Conservation (phyloP, 2,113 vertebrate species). For the Esox niger region DNA sequence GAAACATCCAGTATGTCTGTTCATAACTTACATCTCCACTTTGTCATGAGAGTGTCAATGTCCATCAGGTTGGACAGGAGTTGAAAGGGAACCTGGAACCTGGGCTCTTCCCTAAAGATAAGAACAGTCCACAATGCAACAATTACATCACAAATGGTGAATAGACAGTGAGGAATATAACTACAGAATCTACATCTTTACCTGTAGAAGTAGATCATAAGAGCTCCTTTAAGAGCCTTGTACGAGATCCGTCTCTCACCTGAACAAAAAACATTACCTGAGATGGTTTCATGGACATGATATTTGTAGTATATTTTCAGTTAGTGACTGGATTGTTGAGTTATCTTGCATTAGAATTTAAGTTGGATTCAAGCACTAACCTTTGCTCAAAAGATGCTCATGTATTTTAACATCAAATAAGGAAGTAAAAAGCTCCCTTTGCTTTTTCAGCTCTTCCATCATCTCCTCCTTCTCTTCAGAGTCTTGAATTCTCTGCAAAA, state of each 20-base stretch:
- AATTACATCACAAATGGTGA: not conserved
- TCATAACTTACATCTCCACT: slow-evolving; percentile 91
- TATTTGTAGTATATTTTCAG: too few species aligned
- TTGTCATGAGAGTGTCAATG: slow-evolving; percentile 90
- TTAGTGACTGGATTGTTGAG: not conserved
- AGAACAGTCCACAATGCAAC: not conserved
- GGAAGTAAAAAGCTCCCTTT: slow-evolving; percentile 80
- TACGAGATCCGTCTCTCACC: slow-evolving; percentile 85
- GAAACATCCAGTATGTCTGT: not conserved
- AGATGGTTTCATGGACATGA: not conserved
- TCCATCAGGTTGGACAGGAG: slow-evolving; percentile 93
- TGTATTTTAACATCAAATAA: slow-evolving; percentile 94
- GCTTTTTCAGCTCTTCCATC: slow-evolving; percentile 80
- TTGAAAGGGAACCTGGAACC: slow-evolving; percentile 97
- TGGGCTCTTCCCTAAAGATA: slow-evolving; percentile 85
- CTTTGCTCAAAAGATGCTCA: slow-evolving; percentile 89
- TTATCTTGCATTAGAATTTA: not conserved
- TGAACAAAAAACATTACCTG: slow-evolving; percentile 35
- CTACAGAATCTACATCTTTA: slow-evolving; percentile 52
- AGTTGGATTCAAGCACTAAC: slow-evolving; percentile 55
- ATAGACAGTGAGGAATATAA: not conserved
- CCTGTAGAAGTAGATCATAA: slow-evolving; percentile 99
- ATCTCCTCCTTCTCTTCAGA: slow-evolving; percentile 87
- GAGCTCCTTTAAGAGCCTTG: slow-evolving; percentile 85
- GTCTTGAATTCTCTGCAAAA: slow-evolving; percentile 68